Conservation (phyloP, 2,113 vertebrate genomes). For the Bubo blakistoni region DNA sequence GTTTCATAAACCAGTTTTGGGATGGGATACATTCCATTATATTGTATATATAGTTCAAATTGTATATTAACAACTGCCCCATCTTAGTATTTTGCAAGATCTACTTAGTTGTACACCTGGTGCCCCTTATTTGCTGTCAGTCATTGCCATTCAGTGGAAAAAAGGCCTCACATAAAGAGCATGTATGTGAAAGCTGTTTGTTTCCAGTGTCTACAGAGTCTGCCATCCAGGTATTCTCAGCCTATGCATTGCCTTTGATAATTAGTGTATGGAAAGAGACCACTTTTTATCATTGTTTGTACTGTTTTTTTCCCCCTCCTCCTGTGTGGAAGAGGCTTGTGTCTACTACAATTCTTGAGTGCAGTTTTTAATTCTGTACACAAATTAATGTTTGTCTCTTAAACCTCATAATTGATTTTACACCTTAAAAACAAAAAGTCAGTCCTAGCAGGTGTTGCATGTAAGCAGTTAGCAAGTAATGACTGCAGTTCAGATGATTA, state of each 20-base stretch:
- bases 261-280: background rate
- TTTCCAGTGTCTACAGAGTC: slow-evolving; percentile 21
- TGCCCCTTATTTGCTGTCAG: slow-evolving; percentile 56
- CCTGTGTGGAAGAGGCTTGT: slow-evolving; percentile 57
- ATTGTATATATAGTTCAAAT: slow-evolving; percentile 75
- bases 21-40: slow-evolving; percentile 77
- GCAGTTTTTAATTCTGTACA: slow-evolving; percentile 57
- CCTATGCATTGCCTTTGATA: slow-evolving; percentile 54
- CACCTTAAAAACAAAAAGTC: slow-evolving; percentile 40
- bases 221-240: slow-evolving; percentile 43
- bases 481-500: slow-evolving; percentile 66
- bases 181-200: background rate
- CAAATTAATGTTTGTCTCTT: slow-evolving; percentile 63
- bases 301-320: background rate
- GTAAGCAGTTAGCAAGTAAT: slow-evolving; percentile 69
- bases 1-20: slow-evolving; percentile 71
- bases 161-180: slow-evolving; percentile 36
- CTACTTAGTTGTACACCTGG: slow-evolving; percentile 64
- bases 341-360: slow-evolving; percentile 69
- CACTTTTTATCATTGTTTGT: slow-evolving; percentile 12
- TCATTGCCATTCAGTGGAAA: slow-evolving; percentile 21
- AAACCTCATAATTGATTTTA: slow-evolving; percentile 57
- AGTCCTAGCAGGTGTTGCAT: slow-evolving; percentile 75
- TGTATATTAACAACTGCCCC: slow-evolving; percentile 69
- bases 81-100: slow-evolving; percentile 73